Base-by-base conservation (phyloP, 2,797 vertebrate genomes). In the Centroberyx gerrardi region DNA sequence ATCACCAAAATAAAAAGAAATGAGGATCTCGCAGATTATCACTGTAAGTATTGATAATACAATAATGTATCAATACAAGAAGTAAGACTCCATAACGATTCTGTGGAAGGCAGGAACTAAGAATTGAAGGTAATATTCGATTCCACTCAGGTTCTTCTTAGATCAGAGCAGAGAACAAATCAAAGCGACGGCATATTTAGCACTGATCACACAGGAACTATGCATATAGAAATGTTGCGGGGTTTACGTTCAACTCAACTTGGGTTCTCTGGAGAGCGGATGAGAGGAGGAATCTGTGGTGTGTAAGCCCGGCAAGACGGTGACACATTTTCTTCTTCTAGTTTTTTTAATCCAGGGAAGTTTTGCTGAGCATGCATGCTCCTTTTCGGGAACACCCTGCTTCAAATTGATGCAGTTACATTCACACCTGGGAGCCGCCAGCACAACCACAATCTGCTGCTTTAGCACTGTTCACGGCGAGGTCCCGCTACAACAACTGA, bases 391-490 rank as follows among this genome's bases (percentile, higher is more conserved):
- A 54, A 62, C 29, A 9, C 6, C 13, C 36, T 13, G 53, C 52
- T 48, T 60, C 36, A 59, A 68, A 72, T 36, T 61, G 62, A 79
- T 78, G 27, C 52, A 77, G 31, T 14, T 53, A 31, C 9, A 60
- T 79, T 74, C 49, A n/a, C 60, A 53, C 1, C 4, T 55, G 58
- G 58, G 36, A 60, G 8, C 58, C 22, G 29, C 27, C 55, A 51
- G 64, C 31, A 40, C 54, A 79, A 53, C 38, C 27, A 58, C 72
- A 76, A 31, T 27, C 61, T 70, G 55, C 72, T 66, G 66, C 53
- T 70, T 59, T 72, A 40, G 42, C 18, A 42, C n/a, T n/a, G 17
- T 14, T 31, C 28, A 22, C n/a, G 17, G 48, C 48, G 8, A 15
- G 10, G 6, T 38, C 44, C 55, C 17, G 8, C 2, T 15, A 28